These are phyloP conservation scores for Scaeva pyrastri DNA, from an alignment of 2,888 invertebrate species.

Conservation along the genomic window DNA sequence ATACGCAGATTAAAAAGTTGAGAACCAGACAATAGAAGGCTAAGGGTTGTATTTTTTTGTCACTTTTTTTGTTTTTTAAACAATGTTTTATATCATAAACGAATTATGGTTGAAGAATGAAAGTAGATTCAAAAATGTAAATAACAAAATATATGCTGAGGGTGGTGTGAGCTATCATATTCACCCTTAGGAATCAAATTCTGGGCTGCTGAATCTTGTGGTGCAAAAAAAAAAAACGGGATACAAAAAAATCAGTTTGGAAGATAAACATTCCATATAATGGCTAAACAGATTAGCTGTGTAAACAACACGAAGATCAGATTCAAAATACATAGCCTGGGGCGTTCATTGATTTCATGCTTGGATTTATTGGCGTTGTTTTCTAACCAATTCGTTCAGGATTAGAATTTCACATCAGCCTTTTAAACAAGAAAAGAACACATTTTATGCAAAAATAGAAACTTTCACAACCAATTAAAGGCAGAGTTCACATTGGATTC, in stretches of 20 bases:
- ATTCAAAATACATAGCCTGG: background rate
- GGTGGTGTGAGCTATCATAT: constrained; percentile 40
- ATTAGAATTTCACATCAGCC: too few species aligned
- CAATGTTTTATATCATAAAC: constrained; percentile 61
- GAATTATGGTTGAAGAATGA: constrained; percentile 30
- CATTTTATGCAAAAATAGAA: too few species aligned
- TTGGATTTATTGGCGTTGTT: too few species aligned
- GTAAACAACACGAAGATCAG: constrained; percentile 41
- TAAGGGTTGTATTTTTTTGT: constrained; percentile 53
- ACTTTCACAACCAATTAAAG: too few species aligned
- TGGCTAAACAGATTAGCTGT: constrained; percentile 58
- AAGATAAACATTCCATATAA: constrained; percentile 29
- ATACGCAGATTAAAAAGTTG: constrained; percentile 42
- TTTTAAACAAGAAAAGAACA: too few species aligned
- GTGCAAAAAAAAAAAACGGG: constrained; percentile 17
- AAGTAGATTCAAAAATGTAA: constrained; percentile 60
- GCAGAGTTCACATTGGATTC: too few species aligned
- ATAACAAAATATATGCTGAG: constrained; percentile 52
- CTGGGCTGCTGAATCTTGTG: constrained; percentile 10
- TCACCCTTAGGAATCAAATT: constrained; percentile 49
- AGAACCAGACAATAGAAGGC: constrained; percentile 49
- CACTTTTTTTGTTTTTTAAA: constrained; percentile 43
- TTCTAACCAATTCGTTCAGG: too few species aligned
- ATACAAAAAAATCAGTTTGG: background rate
- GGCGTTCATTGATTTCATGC: background rate